Evolutionary conservation across 2,888 invertebrate genomes (phyloP).

Genomic region (Lucinisca nassula): DNA sequence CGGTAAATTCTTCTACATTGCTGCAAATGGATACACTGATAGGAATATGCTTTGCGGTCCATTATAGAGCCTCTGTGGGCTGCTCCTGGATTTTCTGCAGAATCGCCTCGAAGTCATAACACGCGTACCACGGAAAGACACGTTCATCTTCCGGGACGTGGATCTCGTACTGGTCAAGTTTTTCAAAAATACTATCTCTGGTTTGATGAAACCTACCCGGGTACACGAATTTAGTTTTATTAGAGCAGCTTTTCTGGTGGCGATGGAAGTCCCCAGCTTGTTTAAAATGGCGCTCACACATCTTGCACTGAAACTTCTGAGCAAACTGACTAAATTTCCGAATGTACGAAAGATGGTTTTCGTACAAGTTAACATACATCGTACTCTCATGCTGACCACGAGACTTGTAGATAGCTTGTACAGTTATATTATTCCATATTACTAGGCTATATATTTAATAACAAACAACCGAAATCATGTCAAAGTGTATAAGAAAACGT

Average conservation of each 20-base stretch:
- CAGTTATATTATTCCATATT: too few species aligned
- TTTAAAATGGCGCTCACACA: conserved; percentile 35
- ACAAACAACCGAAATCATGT: too few species aligned
- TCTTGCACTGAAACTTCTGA: conserved; percentile 3
- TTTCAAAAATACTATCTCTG: conserved; percentile 31
- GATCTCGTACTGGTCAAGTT: conserved; percentile 36
- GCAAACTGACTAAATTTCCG: neutral
- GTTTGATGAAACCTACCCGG: conserved; percentile 46
- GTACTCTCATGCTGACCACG: neutral
- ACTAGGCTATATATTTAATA: too few species aligned
- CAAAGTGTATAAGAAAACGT: too few species aligned
- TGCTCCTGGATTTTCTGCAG: conserved; percentile 15
- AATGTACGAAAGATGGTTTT: conserved; percentile 21
- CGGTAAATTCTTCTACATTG: conserved; percentile 39
- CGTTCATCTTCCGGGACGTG: conserved; percentile 19
- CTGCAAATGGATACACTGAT: conserved; percentile 44
- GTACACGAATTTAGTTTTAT: conserved; percentile 32
- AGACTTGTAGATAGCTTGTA: conserved; percentile 18
- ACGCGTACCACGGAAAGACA: conserved; percentile 50
- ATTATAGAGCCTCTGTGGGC: conserved; percentile 34
- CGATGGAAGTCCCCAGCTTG: neutral
- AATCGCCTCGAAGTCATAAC: conserved; percentile 44
- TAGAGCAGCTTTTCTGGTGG: conserved; percentile 14
- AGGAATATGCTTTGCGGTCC: conserved; percentile 42
- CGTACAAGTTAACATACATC: conserved; percentile 27